Evolutionary conservation across 2,113 vertebrate species (phyloP).

Genomic region (Raja brachyura): DNA sequence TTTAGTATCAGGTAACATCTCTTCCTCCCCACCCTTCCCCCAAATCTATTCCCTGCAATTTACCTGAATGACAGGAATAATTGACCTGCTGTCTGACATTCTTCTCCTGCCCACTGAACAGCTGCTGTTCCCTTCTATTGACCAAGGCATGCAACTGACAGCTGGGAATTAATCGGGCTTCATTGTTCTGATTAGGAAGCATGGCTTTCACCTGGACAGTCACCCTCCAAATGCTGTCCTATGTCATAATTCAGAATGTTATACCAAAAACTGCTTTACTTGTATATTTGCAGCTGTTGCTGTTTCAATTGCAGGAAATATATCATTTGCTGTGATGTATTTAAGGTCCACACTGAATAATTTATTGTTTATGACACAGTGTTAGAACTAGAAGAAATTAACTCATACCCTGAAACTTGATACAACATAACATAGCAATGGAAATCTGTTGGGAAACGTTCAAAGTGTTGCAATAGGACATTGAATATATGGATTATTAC

Average conservation of each 20-base stretch:
- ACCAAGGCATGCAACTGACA: not conserved
- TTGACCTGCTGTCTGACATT: not conserved
- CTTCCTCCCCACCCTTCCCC: not conserved
- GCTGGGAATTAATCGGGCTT: not conserved
- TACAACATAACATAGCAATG: not conserved
- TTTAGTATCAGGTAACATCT: not conserved
- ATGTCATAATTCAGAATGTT: not conserved
- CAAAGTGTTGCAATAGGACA: not conserved
- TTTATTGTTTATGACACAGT: not conserved
- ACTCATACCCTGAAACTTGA: not conserved
- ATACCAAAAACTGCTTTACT: not conserved
- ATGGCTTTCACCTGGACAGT: not conserved
- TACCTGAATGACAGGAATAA: not conserved
- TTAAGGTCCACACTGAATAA: not conserved
- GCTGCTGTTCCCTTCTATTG: not conserved
- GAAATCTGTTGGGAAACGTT: not conserved
- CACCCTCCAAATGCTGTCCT: not conserved
- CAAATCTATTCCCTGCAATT: not conserved
- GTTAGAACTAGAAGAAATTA: not conserved
- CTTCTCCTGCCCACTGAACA: not conserved
- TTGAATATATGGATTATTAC: not conserved
- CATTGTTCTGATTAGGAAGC: not conserved
- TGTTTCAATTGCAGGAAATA: not conserved
- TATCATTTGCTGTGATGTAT: not conserved
- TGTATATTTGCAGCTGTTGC: not conserved